phyloP scores from a whole-genome alignment of 2,113 vertebrate species.

The Casuarius casuarius region DNA sequence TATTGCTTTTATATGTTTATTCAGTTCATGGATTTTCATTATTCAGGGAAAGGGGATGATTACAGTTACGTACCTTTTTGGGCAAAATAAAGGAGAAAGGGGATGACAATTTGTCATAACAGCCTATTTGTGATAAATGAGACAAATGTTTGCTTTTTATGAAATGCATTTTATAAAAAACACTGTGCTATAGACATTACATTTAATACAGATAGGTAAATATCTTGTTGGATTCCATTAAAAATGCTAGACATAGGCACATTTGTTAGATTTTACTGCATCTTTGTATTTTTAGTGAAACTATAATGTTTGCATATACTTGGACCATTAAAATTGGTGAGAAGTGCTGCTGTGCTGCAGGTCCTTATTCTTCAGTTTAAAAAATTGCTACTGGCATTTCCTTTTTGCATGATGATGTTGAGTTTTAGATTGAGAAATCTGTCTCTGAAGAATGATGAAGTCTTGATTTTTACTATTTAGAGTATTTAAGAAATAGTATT shows the following conservation, averaged over 20 bases:
- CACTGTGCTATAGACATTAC: not conserved
- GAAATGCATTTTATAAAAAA: not conserved
- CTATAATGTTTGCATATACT: rapidly evolving
- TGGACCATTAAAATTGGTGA: not conserved
- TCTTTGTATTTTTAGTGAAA: not conserved
- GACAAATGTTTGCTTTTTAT: not conserved
- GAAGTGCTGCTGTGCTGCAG: not conserved
- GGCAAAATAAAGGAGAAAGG: not conserved
- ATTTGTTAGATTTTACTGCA: not conserved
- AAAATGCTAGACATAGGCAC: not conserved
- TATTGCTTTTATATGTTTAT: not conserved
- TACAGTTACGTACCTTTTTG: not conserved
- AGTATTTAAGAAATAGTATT: not conserved
- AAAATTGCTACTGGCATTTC: not conserved
- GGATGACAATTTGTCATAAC: not conserved
- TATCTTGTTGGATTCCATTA: not conserved
- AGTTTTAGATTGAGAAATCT: not conserved
- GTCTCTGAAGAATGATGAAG: not conserved
- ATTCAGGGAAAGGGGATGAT: not conserved
- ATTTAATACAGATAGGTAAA: not conserved
- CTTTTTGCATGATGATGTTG: not conserved
- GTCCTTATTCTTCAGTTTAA: not conserved
- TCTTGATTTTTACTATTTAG: not conserved
- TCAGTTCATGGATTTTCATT: not conserved
- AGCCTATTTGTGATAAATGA: not conserved